phyloP scores from a whole-genome alignment of 2,888 invertebrate genomes.

The Cephalotes varians region DNA sequence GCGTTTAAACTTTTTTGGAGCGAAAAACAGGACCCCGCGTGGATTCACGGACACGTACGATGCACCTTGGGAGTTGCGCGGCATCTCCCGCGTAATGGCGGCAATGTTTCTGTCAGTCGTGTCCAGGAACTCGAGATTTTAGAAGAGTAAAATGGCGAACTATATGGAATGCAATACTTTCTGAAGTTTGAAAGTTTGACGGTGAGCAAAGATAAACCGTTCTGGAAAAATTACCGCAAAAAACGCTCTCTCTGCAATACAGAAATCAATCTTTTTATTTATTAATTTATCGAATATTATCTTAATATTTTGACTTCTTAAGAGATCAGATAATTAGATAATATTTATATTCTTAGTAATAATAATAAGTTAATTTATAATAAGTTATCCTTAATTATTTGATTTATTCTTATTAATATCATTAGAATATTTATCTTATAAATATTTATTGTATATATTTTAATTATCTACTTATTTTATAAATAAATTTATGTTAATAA shows the following conservation, averaged over 20 bases:
- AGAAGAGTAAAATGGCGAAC: constrained; percentile 16
- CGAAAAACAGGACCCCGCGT: neutral
- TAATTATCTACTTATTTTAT: neutral
- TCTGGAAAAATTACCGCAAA: neutral
- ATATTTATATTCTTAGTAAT: too few relatives aligned
- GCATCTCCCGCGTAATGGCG: constrained; percentile 26
- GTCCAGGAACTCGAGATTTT: constrained; percentile 28
- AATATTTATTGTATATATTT: neutral
- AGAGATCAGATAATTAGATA: neutral
- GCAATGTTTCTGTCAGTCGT: constrained; percentile 50
- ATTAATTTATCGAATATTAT: neutral
- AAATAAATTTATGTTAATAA: neutral
- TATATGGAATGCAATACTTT: neutral
- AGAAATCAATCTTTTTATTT: neutral
- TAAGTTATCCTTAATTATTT: too few relatives aligned
- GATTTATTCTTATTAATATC: neutral
- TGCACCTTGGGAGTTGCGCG: constrained; percentile 26
- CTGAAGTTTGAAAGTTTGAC: constrained; percentile 37
- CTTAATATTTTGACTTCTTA: constrained; percentile 6
- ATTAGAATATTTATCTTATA: neutral
- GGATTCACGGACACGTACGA: constrained; percentile 29
- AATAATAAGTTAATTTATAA: too few relatives aligned
- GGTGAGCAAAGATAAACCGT: neutral
- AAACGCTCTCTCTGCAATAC: neutral
- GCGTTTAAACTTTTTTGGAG: constrained; percentile 39